Base-by-base conservation (phyloP, 2,113 vertebrate species). In the Eulemur macaco region DNA sequence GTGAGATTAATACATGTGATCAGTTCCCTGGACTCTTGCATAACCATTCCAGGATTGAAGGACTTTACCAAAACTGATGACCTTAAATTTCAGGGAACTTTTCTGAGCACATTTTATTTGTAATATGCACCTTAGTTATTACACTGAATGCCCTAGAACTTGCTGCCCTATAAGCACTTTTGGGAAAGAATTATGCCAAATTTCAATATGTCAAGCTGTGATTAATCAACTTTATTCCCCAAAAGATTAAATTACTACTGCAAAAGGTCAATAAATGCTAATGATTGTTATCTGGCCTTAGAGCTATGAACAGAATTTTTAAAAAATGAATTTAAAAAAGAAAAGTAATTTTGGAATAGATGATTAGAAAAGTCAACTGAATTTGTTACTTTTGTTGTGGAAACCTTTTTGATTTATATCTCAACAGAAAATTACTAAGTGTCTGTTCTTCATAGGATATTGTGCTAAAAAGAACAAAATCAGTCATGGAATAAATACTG, bases 261-360 rank as follows among this genome's bases (percentile, higher is more conserved):
- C 63, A 96, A 95, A 97, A 98, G 96, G 60, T 96, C 90, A 94
- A 87, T 86, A 95, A 96, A 96, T 95, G 54, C 85, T 97, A 95
- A 89, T 91, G 94, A 69, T 8, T 97, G 95, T 96, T 98, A 82
- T 95, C 34, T 96, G 78, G 29, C 11, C 39, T 97, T 97, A 96
- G n/a, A 97, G 66, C 63, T 15, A 95, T 37, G 12, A 69, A 21
- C 5, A 94, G 60, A 97, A 97, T 97, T 15, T 91, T 95, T 92
- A 88, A 93, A 91, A 97, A 95, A 92, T 81, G 23, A 94, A 86
- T 95, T 85, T 64, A 50, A 92, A 82, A 77, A 71, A 86, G 11
- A n/a, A 94, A 96, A 95, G 81, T 6, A 6, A 68, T n/a, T 97
- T 97, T 88, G 69, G 86, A 96, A 96, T 85, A 97, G 85, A 17